Conservation (phyloP, 2,888 invertebrate species). For the Drosophila barbarae region DNA sequence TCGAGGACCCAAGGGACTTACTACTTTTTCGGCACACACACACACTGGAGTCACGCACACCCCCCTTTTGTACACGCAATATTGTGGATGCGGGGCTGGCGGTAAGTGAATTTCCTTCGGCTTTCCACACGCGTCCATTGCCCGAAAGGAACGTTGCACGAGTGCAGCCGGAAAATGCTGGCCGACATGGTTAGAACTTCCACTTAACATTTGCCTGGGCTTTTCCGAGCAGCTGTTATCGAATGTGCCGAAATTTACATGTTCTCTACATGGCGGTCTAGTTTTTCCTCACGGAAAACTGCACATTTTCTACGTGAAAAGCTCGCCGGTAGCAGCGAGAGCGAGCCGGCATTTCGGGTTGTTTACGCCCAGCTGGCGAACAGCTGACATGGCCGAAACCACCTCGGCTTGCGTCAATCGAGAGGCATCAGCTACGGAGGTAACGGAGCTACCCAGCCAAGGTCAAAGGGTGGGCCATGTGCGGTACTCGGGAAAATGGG, state of each 20-base stretch:
- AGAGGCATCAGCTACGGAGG: neutral
- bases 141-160: conserved; percentile 70
- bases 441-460: conserved; percentile 8
- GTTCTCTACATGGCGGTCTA: conserved; percentile 8
- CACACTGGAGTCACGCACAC: conserved; percentile 31
- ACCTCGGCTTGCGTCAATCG: conserved; percentile 16
- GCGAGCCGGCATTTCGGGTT: conserved; percentile 20
- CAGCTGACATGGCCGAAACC: conserved; percentile 20
- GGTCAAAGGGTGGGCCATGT: conserved; percentile 17
- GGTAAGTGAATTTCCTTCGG: conserved; percentile 37
- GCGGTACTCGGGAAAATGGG: neutral
- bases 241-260: conserved; percentile 15
- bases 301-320: conserved; percentile 7
- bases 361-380: conserved; percentile 24
- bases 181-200: conserved; percentile 1
- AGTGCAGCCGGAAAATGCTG: conserved; percentile 63
- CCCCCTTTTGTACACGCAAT: conserved; percentile 47
- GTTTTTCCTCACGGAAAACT: conserved; percentile 12
- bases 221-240: conserved; percentile 23
- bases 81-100: conserved; percentile 16
- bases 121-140: conserved; percentile 55
- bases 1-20: conserved; percentile 17
- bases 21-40: conserved; percentile 30
- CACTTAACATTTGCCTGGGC: conserved; percentile 18
- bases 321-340: neutral